Conservation (phyloP, 2,797 vertebrate genomes). For the Artibeus jamaicensis region DNA sequence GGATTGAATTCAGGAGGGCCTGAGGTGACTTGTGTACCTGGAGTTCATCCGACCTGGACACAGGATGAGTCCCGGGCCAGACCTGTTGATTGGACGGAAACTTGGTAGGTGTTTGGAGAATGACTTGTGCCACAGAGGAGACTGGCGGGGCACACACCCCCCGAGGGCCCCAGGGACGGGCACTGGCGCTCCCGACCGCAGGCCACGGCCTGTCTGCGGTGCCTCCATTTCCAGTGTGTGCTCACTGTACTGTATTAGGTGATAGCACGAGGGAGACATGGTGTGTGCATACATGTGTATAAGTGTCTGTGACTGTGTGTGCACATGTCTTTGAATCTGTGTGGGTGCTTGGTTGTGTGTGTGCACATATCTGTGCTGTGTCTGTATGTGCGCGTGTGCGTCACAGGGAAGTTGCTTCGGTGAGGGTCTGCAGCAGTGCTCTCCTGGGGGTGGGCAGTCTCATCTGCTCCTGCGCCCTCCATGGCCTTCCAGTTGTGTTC, state of each 20-base stretch:
- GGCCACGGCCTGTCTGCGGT: not conserved
- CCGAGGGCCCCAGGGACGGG: not conserved
- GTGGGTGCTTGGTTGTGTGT: not conserved
- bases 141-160: not conserved
- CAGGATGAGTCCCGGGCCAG: not conserved
- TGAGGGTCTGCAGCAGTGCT: not conserved
- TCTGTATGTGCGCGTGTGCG: not conserved
- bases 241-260: not conserved
- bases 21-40: not conserved
- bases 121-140: not conserved
- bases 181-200: accelerated
- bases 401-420: not conserved
- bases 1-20: not conserved
- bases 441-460: not conserved
- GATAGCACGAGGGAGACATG: not conserved
- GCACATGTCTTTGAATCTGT: not conserved
- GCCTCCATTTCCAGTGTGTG: not conserved
- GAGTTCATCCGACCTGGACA: not conserved
- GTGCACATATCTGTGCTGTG: not conserved
- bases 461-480: not conserved
- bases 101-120: not conserved
- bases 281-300: not conserved
- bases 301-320: not conserved
- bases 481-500: not conserved
- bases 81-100: not conserved